Conservation (phyloP, 92 coral and sea anemone species). For the Umimayanthus kanabou region DNA sequence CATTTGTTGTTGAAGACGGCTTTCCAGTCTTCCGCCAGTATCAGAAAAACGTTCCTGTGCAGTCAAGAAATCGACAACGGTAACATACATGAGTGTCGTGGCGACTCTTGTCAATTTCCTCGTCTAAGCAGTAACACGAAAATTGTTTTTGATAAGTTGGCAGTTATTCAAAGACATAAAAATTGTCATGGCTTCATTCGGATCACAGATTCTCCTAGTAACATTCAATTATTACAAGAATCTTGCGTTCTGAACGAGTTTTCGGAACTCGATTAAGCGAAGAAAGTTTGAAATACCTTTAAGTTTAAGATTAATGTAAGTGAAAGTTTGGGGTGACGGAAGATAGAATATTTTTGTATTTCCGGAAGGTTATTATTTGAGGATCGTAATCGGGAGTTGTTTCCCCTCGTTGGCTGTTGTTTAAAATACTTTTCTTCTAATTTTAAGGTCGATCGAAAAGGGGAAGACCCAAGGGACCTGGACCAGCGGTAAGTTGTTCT, state of each 20-base stretch:
- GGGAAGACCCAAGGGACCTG: conserved; percentile 40
- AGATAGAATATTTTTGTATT: conserved; percentile 9
- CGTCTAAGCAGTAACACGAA: conserved; percentile 20
- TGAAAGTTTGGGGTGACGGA: neutral
- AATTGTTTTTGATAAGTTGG: conserved; percentile 15
- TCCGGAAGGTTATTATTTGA: conserved; percentile 36
- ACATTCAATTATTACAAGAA: conserved; percentile 44
- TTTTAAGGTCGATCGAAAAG: conserved; percentile 40
- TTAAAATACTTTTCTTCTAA: neutral
- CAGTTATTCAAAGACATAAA: conserved; percentile 19
- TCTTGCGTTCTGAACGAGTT: conserved; percentile 4
- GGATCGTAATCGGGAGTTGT: neutral
- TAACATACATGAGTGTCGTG: neutral
- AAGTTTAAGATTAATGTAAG: neutral
- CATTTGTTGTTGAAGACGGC: conserved; percentile 44
- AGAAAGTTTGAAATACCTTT: neutral
- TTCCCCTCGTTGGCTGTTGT: neutral
- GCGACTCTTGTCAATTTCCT: conserved; percentile 32
- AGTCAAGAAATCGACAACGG: conserved; percentile 36
- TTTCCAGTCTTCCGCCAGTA: conserved; percentile 36
- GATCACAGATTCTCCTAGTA: conserved; percentile 44
- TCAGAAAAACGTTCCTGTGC: conserved; percentile 9
- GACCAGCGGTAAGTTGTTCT: conserved; percentile 26
- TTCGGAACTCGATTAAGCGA: neutral
- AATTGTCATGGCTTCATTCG: conserved; percentile 47